These are phyloP conservation scores for Drosophila sordidapex DNA, from an alignment of 2,888 invertebrate genomes.

Conservation along the genomic window DNA sequence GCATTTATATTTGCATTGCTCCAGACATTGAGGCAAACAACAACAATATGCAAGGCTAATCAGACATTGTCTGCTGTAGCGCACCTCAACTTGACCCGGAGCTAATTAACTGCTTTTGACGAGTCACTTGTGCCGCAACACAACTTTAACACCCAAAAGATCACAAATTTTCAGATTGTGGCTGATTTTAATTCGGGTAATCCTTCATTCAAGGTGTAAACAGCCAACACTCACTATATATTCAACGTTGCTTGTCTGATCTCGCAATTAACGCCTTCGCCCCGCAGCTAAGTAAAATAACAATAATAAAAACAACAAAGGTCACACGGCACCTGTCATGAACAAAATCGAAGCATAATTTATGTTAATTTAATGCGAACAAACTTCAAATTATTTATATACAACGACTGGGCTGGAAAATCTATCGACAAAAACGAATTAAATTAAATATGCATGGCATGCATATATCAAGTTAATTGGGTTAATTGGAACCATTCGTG, in stretches of 20 bases:
- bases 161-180: slow-evolving; percentile 3
- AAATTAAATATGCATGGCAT: slow-evolving; percentile 69
- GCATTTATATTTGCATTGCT: slow-evolving; percentile 21
- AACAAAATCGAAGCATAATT: slow-evolving; percentile 69
- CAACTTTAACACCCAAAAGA: neutral
- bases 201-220: slow-evolving; percentile 58
- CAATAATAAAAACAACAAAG: slow-evolving; percentile 26
- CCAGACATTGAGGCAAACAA: neutral
- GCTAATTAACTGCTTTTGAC: slow-evolving; percentile 14
- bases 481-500: slow-evolving; percentile 64
- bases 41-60: slow-evolving; percentile 10
- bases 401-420: slow-evolving; percentile 6
- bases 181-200: slow-evolving; percentile 61
- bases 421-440: slow-evolving; percentile 28
- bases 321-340: slow-evolving; percentile 60
- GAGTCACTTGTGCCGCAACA: neutral
- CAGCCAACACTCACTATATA: slow-evolving; percentile 34
- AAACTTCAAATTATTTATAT: slow-evolving; percentile 34
- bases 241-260: slow-evolving; percentile 24
- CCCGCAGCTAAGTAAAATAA: neutral
- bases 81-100: slow-evolving; percentile 6
- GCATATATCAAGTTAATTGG: slow-evolving; percentile 74
- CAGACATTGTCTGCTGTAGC: slow-evolving; percentile 5
- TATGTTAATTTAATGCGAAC: slow-evolving; percentile 70
- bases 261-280: slow-evolving; percentile 38